Base-by-base conservation (phyloP, 2,797 vertebrate species). In the Trichosurus vulpecula region DNA sequence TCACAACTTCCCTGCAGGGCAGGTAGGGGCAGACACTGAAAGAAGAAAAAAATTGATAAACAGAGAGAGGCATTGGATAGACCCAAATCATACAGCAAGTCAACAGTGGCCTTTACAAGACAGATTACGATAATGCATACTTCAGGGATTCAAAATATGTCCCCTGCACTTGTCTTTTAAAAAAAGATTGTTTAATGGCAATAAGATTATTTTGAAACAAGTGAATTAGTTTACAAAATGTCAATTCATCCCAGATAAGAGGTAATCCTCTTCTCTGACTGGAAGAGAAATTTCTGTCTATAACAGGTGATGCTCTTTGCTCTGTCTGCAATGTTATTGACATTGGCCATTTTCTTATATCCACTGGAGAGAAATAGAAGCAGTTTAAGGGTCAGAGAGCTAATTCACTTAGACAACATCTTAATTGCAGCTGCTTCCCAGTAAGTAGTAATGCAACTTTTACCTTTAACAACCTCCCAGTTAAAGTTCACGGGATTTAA, bases 401-500 rank as follows among this genome's bases (percentile, higher is more conserved):
- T 54, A 27, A 93, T 56, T 92, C 92, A 12, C 61, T 95, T 41
- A 56, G 52, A 90, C 47, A 91, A 91, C 25, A 92, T 91, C 74
- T 89, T 93, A 94, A 55, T 55, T 91, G 30, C 6, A 55, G 9
- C 8, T 93, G 53, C 52, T 96, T 93, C 90, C 51, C 30, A 0
- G 6, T 56, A 54, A 93, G n/a, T 54, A 90, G 53, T 90, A 92
- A 96, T 97, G 54, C 2, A 94, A 10, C 6, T 58, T 93, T 97
- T 92, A 91, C 58, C 91, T 96, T 92, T 92, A 87, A 90, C 81
- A 97, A 74, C 11, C 35, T 27, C 22, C 93, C 91, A 53, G 27
- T 95, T 97, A 94, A 96, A 97, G 91, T 81, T 10, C 1, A 92
- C 0, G 0, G 41, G 9, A 90, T 92, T 96, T 96, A 95, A 97